Percentiles rank a stretch among this genome's conserved stretches.
Evolutionary conservation across 2,797 vertebrate species (phyloP).

Genomic region (Margarornis squamiger): DNA sequence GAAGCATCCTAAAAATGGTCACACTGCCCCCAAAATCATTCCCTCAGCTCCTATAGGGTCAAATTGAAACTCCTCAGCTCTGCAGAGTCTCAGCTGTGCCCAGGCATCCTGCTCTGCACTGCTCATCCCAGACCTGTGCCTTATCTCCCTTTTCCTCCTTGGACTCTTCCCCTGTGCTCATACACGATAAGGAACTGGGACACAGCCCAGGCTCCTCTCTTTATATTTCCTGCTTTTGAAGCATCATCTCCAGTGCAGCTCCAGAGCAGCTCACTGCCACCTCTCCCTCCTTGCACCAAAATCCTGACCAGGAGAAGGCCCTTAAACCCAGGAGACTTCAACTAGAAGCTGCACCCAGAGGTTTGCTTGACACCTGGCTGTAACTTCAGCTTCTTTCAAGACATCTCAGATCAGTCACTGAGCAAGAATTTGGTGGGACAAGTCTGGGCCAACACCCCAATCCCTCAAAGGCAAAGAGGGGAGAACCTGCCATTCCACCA

Average conservation of each 20-base stretch:
- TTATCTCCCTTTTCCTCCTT: neutral
- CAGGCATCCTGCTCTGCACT: neutral
- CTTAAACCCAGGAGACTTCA: neutral
- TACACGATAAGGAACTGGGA: rapidly evolving
- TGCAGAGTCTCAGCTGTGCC: neutral
- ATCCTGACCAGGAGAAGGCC: neutral
- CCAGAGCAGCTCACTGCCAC: neutral
- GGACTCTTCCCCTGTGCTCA: neutral
- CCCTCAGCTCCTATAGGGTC: neutral
- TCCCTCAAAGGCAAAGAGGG: neutral
- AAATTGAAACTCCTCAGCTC: neutral
- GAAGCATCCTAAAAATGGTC: neutral
- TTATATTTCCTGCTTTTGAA: neutral
- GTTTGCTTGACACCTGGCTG: neutral
- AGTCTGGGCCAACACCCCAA: neutral
- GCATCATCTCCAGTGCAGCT: neutral
- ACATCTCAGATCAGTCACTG: neutral
- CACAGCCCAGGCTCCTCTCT: neutral
- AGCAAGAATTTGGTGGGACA: neutral
- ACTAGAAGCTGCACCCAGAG: neutral
- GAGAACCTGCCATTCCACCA: neutral
- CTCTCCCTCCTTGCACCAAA: neutral
- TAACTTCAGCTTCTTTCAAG: neutral
- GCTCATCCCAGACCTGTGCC: neutral
- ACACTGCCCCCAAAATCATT: neutral